phyloP scores from a whole-genome alignment of 2,113 vertebrate genomes.

The Ophiodon elongatus region DNA sequence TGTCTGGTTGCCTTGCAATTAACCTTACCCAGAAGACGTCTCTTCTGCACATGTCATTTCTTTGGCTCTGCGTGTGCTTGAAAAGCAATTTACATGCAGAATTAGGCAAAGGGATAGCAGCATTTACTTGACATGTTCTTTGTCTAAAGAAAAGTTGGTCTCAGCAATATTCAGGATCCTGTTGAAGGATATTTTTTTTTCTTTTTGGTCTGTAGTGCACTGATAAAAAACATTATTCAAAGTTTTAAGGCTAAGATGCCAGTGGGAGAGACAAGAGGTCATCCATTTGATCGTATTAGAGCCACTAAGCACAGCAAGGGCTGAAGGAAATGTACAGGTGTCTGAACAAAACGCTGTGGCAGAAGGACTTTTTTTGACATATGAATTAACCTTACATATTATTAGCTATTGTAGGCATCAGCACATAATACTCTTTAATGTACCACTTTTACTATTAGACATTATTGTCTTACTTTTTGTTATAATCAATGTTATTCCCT shows the following conservation, averaged over 20 bases:
- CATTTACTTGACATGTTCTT: slow-evolving; percentile 57
- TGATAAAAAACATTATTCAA: slow-evolving; percentile 68
- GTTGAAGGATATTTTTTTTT: slow-evolving; percentile 59
- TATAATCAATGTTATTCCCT: not conserved
- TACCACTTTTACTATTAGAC: not conserved
- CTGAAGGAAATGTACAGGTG: not conserved
- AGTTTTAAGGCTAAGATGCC: slow-evolving; percentile 44
- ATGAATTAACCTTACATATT: not conserved
- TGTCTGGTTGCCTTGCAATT: slow-evolving; percentile 24
- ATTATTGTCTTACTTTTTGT: not conserved
- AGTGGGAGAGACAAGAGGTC: slow-evolving; percentile 32
- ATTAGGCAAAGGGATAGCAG: slow-evolving; percentile 32
- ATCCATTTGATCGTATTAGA: slow-evolving; percentile 32
- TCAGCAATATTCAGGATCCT: slow-evolving; percentile 70
- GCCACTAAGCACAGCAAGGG: slow-evolving; percentile 26
- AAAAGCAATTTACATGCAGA: slow-evolving; percentile 39
- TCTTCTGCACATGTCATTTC: slow-evolving; percentile 1
- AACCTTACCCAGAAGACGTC: slow-evolving; percentile 26
- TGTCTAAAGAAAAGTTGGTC: slow-evolving; percentile 55
- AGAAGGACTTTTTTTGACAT: not conserved
- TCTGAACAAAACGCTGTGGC: not conserved
- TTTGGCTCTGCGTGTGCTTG: slow-evolving; percentile 26
- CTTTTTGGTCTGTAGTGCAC: slow-evolving; percentile 48
- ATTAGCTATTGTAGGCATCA: not conserved
- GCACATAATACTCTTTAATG: not conserved